These are phyloP conservation scores for Ariolimax columbianus DNA, from an alignment of 2,888 invertebrate genomes.

Conservation along the genomic window DNA sequence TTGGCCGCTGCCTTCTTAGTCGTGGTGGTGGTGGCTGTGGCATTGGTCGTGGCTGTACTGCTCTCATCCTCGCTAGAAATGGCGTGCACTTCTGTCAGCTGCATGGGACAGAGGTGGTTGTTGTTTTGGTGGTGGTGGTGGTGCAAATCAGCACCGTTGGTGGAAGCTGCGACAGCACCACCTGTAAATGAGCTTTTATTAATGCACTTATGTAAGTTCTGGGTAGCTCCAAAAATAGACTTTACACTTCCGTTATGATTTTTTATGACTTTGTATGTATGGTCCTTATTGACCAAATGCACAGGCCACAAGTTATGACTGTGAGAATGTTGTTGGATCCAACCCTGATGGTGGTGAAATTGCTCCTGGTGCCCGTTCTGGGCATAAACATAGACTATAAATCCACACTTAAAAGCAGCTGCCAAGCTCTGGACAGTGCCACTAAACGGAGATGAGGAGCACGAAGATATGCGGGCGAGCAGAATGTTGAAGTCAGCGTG, in stretches of 20 bases:
- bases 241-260: slow-evolving; percentile 20
- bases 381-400: slow-evolving; percentile 34
- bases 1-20: slow-evolving; percentile 52
- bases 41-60: slow-evolving; percentile 57
- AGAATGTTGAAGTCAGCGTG: slow-evolving; percentile 39
- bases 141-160: slow-evolving; percentile 7
- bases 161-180: background rate
- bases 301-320: background rate
- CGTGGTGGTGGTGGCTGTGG: slow-evolving; percentile 67
- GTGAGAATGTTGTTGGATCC: background rate
- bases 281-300: background rate
- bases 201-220: slow-evolving; percentile 40
- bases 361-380: slow-evolving; percentile 36
- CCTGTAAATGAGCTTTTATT: slow-evolving; percentile 37
- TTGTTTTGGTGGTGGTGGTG: slow-evolving; percentile 43
- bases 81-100: slow-evolving; percentile 73
- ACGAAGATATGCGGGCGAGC: slow-evolving; percentile 39
- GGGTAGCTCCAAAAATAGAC: slow-evolving; percentile 32
- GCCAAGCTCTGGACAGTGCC: slow-evolving; percentile 21
- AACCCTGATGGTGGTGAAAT: slow-evolving; percentile 13
- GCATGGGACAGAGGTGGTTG: slow-evolving; percentile 63
- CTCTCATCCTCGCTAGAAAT: slow-evolving; percentile 78
- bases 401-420: slow-evolving; percentile 34
- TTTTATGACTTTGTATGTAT: slow-evolving; percentile 15
- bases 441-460: slow-evolving; percentile 18